These are phyloP conservation scores for Falcunculus frontatus DNA, from an alignment of 2,113 vertebrate species.

Conservation along the genomic window DNA sequence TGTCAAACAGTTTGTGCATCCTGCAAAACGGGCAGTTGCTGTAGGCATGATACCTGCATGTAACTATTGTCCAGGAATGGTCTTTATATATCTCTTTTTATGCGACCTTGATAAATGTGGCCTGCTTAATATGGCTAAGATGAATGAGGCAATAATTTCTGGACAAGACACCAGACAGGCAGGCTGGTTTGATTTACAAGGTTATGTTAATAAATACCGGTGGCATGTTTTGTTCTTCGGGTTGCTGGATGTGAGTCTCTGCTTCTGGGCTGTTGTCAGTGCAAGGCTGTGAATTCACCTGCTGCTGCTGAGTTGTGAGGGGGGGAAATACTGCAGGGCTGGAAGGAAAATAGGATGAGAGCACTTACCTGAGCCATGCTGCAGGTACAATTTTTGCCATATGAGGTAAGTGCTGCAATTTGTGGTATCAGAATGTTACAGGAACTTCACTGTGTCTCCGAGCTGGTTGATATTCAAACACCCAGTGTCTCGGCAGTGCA, in stretches of 20 bases:
- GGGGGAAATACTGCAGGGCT: background rate
- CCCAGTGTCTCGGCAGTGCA: background rate
- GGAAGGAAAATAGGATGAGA: background rate
- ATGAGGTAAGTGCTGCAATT: accelerated
- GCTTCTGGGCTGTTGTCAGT: background rate
- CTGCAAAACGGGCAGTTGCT: background rate
- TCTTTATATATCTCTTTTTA: conserved; percentile 13
- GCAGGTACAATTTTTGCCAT: background rate
- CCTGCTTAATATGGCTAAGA: conserved; percentile 58
- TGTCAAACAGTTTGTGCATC: background rate
- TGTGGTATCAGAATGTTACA: background rate
- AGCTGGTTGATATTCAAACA: background rate
- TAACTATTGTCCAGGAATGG: background rate
- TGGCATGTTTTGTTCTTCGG: conserved; percentile 27
- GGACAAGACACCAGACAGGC: conserved; percentile 51
- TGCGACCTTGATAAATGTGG: conserved; percentile 52
- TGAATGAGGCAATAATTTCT: conserved; percentile 67
- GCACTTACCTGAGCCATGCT: background rate
- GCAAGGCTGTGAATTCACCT: background rate
- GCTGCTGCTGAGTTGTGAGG: background rate
- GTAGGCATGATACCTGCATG: background rate
- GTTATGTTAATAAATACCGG: conserved; percentile 53
- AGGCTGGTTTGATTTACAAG: conserved; percentile 63
- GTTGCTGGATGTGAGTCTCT: background rate
- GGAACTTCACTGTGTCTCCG: background rate